A percentile compares a stretch with the other conserved stretches of the same genome.
Conservation (phyloP, 2,888 invertebrate genomes). For the Apodemia hepburni region DNA sequence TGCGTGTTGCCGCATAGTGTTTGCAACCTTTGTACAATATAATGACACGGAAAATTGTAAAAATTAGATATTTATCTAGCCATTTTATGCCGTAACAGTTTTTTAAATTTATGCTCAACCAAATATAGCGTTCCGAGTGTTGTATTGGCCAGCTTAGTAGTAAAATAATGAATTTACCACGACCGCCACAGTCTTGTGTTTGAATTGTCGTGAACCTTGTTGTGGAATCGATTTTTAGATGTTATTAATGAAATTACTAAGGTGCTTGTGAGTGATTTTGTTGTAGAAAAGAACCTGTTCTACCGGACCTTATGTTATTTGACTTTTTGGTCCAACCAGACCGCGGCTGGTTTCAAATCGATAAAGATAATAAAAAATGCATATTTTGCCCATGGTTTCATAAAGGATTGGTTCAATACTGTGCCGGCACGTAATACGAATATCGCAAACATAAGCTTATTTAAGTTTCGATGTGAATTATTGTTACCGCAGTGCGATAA, state of each 20-base stretch:
- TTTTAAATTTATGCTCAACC: slow-evolving; percentile 37
- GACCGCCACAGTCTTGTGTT: slow-evolving; percentile 65
- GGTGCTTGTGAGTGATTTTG: slow-evolving; percentile 69
- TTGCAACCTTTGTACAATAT: slow-evolving; percentile 69
- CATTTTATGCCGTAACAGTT: slow-evolving; percentile 37
- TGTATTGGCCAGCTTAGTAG: slow-evolving; percentile 45
- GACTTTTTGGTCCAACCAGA: slow-evolving; percentile 37
- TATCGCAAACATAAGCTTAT: slow-evolving; percentile 38
- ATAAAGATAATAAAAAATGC: slow-evolving; percentile 77
- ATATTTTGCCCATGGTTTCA: slow-evolving; percentile 69
- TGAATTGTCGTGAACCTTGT: slow-evolving; percentile 71
- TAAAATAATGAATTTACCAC: slow-evolving; percentile 72
- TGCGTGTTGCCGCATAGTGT: slow-evolving; percentile 51
- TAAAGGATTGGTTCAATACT: slow-evolving; percentile 59
- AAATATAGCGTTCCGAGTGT: slow-evolving; percentile 32
- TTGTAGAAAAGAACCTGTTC: slow-evolving; percentile 52
- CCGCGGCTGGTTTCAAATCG: slow-evolving; percentile 54
- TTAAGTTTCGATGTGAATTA: slow-evolving; percentile 32
- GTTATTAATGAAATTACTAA: slow-evolving; percentile 78
- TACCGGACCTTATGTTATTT: slow-evolving; percentile 43
- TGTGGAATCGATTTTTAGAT: slow-evolving; percentile 77
- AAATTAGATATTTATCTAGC: slow-evolving; percentile 39
- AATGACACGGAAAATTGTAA: slow-evolving; percentile 57
- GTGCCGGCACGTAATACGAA: slow-evolving; percentile 39
- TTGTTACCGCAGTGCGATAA: slow-evolving; percentile 42